Base-by-base conservation (phyloP, 1,140 invertebrate species). In the Copidosoma floridanum region DNA sequence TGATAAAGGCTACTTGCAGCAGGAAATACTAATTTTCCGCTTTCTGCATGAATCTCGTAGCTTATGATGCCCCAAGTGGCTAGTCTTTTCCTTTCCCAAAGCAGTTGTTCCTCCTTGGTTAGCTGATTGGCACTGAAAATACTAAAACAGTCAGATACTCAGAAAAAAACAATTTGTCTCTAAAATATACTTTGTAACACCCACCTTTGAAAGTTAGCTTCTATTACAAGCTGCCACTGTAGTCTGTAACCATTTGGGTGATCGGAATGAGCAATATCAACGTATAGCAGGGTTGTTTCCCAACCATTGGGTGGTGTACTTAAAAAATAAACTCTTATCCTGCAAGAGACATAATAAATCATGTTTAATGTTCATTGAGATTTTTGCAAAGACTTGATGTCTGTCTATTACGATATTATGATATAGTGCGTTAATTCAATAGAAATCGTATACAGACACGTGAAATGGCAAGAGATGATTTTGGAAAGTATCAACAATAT, bases 11-110 rank as follows among this genome's bases (percentile, higher is more conserved):
- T 90, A 65, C 92, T 92, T 0, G 89, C 88, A 61, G 93, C 91
- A 37, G 94, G 92, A 79, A 98, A 97, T 20, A 97, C 87, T 66
- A 98, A 87, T 71, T 90, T 88, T 20, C 93, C 93, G 48, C 88
- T 86, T 3, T 84, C 82, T 20, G 85, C 83, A 71, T 95, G 90
- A 41, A 95, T 81, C 72, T 97, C 93, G 72, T 96, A 98, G 11
- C 92, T 92, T 2, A 93, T 95, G 46, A 98, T 96, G 18, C 96
- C 96, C 87, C 92, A 95, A 1, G 91, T 91, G 0, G 92, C 87
- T 10, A 95, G 83, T 64, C 94, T 81, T 80, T 96, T 95, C 51
- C 95, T 82, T 74, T 98, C 95, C 81, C 91, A 89, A 53, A 96
- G 80, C 44, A 98, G 74, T 73, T 95, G 93, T 73, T 96, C 94